Evolutionary conservation across 2,888 invertebrate genomes (phyloP).

Genomic region (Masnerella sp.): DNA sequence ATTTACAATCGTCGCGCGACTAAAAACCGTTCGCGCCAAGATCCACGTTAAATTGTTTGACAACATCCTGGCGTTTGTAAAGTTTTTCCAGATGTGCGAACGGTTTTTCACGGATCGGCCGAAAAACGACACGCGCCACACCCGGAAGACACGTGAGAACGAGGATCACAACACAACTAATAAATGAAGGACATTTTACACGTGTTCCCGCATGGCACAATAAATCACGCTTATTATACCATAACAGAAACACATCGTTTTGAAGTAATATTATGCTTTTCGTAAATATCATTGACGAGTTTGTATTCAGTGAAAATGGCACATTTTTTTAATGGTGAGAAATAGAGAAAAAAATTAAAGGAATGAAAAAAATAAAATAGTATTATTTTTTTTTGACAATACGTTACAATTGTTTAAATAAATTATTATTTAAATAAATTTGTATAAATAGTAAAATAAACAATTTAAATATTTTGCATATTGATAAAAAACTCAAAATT

Average conservation of each 20-base stretch:
- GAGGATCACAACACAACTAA: constrained; percentile 1
- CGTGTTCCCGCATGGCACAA: constrained; percentile 8
- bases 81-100: constrained; percentile 19
- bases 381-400: too few relatives aligned
- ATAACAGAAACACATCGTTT: constrained; percentile 38
- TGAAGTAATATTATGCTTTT: not conserved
- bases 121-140: constrained; percentile 34
- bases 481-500: too few relatives aligned
- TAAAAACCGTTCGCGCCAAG: not conserved
- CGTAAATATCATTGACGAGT: too few relatives aligned
- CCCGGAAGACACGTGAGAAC: constrained; percentile 31
- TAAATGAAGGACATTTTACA: constrained; percentile 29
- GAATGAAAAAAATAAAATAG: too few relatives aligned
- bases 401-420: too few relatives aligned
- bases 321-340: too few relatives aligned
- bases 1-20: constrained; percentile 43
- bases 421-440: too few relatives aligned
- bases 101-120: not conserved
- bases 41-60: constrained; percentile 18
- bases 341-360: too few relatives aligned
- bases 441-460: too few relatives aligned
- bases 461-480: too few relatives aligned
- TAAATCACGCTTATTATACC: constrained; percentile 21
- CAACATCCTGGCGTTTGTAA: constrained; percentile 15
- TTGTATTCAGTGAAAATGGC: too few relatives aligned